Conservation (phyloP, 1,140 invertebrate genomes). For the Drosophila grimshawi region DNA sequence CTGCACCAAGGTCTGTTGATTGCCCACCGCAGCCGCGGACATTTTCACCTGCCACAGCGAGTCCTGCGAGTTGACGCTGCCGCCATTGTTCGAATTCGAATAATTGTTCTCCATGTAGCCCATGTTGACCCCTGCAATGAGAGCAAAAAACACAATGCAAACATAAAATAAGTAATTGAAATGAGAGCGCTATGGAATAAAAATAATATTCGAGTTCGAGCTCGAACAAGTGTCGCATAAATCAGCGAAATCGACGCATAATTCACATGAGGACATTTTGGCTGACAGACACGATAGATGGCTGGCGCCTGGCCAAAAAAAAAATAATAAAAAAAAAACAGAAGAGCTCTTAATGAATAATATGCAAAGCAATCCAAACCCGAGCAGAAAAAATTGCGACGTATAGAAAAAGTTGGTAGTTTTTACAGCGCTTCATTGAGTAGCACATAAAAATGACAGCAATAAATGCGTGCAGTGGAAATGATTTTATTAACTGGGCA, state of each 20-base stretch:
- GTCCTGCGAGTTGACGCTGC: slow-evolving; percentile 96
- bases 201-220: not conserved
- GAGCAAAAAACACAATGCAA: not conserved
- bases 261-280: slow-evolving; percentile 27
- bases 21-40: slow-evolving; percentile 88
- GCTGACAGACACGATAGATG: slow-evolving; percentile 29
- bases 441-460: slow-evolving; percentile 67
- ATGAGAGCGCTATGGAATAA: not conserved
- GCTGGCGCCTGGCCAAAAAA: slow-evolving; percentile 61
- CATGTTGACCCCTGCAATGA: slow-evolving; percentile 90
- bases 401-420: not conserved
- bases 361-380: slow-evolving; percentile 65
- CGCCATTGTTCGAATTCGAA: slow-evolving; percentile 95
- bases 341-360: slow-evolving; percentile 60
- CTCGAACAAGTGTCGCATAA: slow-evolving; percentile 47
- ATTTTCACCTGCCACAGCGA: slow-evolving; percentile 97
- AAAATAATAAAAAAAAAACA: slow-evolving; percentile 66
- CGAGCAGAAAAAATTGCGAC: not conserved
- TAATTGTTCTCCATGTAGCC: slow-evolving; percentile 96
- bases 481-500: slow-evolving; percentile 60
- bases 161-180: slow-evolving; percentile 22
- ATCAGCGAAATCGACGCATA: slow-evolving; percentile 21
- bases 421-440: slow-evolving; percentile 65
- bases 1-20: slow-evolving; percentile 86
- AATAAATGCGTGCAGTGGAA: slow-evolving; percentile 22